A percentile compares a stretch with the other conserved stretches of the same genome.
Conservation (phyloP, 2,797 vertebrate genomes). For the Falco concolor region DNA sequence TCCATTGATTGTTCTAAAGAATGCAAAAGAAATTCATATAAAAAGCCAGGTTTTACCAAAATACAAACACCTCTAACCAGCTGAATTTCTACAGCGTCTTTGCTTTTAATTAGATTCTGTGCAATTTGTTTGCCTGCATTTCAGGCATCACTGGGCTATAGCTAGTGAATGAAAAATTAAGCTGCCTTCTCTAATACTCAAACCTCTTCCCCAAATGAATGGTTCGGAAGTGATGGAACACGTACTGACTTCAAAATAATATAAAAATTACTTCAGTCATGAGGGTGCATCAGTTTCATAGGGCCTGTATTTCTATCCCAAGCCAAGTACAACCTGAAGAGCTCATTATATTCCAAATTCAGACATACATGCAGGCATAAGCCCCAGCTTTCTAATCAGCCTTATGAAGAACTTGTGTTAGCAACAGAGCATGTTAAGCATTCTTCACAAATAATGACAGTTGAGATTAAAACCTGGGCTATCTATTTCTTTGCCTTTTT, state of each 20-base stretch:
- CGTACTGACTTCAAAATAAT: neutral
- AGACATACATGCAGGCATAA: neutral
- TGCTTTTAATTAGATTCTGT: neutral
- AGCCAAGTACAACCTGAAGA: neutral
- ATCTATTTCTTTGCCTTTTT: neutral
- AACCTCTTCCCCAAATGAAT: neutral
- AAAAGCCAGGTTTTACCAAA: neutral
- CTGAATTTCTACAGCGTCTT: neutral
- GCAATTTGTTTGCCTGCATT: neutral
- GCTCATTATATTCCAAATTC: neutral
- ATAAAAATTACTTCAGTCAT: neutral
- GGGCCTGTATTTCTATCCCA: neutral
- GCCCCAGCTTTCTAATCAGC: neutral
- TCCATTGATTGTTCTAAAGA: neutral
- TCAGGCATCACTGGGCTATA: neutral
- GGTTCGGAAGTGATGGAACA: neutral
- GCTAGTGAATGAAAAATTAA: constrained; percentile 19
- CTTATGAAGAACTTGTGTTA: neutral
- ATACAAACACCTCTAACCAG: neutral
- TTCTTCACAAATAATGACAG: neutral
- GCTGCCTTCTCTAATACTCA: neutral
- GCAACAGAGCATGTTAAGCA: neutral
- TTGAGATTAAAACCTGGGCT: neutral
- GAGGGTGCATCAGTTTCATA: neutral
- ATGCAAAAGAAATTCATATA: neutral